These are phyloP conservation scores for Cephonodes hylas DNA, from an alignment of 2,888 invertebrate species.

Conservation along the genomic window DNA sequence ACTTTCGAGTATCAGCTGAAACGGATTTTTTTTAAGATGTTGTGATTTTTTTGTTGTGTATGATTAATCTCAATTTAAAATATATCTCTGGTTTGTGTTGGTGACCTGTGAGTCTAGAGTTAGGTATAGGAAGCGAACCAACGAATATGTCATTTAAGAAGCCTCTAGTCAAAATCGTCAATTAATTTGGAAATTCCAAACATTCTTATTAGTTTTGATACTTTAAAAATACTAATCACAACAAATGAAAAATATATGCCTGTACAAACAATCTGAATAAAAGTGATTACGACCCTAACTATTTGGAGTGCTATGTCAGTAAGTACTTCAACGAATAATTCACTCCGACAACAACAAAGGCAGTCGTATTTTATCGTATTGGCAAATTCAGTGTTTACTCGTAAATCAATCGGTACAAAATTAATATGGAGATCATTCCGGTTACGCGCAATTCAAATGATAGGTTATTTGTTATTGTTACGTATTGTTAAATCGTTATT, in stretches of 20 bases:
- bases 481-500: neutral
- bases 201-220: no score
- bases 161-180: no score
- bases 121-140: no score
- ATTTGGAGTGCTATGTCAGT: neutral
- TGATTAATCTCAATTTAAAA: no score
- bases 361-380: conserved; percentile 18
- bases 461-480: neutral
- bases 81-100: no score
- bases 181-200: no score
- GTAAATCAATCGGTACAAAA: conserved; percentile 26
- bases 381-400: conserved; percentile 20
- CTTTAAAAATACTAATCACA: neutral
- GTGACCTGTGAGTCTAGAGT: no score
- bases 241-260: neutral
- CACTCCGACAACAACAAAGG: neutral
- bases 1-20: no score
- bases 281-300: neutral
- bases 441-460: conserved; percentile 12
- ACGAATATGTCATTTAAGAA: no score
- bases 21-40: no score
- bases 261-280: neutral
- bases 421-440: conserved; percentile 22
- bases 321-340: neutral
- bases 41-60: no score